Base-by-base conservation (phyloP, 1,140 invertebrate genomes). In the Dendrolimus punctatus region DNA sequence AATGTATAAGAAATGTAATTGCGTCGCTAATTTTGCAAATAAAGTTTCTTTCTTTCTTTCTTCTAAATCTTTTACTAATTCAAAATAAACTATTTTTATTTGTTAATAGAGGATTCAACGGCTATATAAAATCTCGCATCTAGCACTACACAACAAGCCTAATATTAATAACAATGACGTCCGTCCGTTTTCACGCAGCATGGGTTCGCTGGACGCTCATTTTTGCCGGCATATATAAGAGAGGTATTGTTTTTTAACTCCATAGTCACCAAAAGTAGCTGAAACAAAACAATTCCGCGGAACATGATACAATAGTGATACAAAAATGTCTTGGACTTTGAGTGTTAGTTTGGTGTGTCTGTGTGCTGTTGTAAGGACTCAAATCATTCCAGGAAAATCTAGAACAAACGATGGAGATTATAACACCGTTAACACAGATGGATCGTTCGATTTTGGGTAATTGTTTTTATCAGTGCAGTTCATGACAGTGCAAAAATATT, bases 401-500 rank as follows among this genome's bases (percentile, higher is more conserved):
- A 71, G 76, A 58, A 66, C 81, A 0, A 85, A 75, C 44, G 85
- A 88, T 64, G 86, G 86, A 7, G 89, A 90, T 42, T 89, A 87
- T 58, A 90, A 89, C 54, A 89, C 71, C 49, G 88, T 90, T 8
- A 89, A 91, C 61, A 85, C 82, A n/a, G 90, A 91, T 80, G 91
- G 91, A 63, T 91, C 91, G 23, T 92, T 88, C 64, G 88, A 90
- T 78, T 92, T 91, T 78, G 90, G 91, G 89, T 89, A 75, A 68
- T 42, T 62, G 55, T 55, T 51, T 40, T 6, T 51, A 43, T 43
- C 42, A 36, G 6, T 45, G 8, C 42, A 43, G 5, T 23, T 23
- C 38, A 39, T 39, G 5, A 9, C 4, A 8, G 38, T 39, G 46
- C 50, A 40, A 37, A 6, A 40, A 44, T 45, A 38, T 36, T 41